Evolutionary conservation across 1,140 invertebrate genomes (phyloP).

Genomic region (Tetramorium simillimum): DNA sequence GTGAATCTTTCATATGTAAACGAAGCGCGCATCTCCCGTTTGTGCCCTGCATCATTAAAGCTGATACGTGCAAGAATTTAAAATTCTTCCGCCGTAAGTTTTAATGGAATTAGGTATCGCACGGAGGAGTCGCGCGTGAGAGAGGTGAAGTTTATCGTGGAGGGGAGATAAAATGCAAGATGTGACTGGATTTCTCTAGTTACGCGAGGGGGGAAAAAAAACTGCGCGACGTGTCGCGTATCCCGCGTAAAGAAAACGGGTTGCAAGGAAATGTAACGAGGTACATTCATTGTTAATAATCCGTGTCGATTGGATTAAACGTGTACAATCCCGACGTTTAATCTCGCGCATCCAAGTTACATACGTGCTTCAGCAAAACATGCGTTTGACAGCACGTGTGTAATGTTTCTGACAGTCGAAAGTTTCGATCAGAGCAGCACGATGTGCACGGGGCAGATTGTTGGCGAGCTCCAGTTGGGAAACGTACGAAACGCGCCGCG

Average conservation of each 20-base stretch:
- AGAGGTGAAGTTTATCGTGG: conserved; percentile 7
- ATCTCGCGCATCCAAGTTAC: neutral
- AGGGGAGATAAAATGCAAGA: conserved; percentile 5
- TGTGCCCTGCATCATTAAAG: conserved; percentile 18
- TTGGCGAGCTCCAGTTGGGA: neutral
- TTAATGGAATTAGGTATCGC: conserved; percentile 39
- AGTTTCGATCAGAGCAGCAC: neutral
- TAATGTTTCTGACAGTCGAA: neutral
- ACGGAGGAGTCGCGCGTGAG: neutral
- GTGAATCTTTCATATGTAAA: conserved; percentile 7
- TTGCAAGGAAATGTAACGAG: neutral
- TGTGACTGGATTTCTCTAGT: conserved; percentile 33
- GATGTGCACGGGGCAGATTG: conserved; percentile 3
- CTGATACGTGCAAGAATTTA: conserved; percentile 7
- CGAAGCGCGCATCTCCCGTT: neutral
- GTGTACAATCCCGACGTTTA: neutral
- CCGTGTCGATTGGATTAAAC: neutral
- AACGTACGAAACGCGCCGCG: neutral
- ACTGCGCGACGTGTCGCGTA: neutral
- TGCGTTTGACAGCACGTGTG: neutral
- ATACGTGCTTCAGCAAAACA: neutral
- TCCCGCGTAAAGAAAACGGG: neutral
- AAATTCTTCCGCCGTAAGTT: conserved; percentile 42
- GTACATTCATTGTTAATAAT: neutral
- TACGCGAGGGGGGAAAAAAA: neutral